phyloP scores from a whole-genome alignment of 2,797 vertebrate genomes.

The Cichlasoma orientale region DNA sequence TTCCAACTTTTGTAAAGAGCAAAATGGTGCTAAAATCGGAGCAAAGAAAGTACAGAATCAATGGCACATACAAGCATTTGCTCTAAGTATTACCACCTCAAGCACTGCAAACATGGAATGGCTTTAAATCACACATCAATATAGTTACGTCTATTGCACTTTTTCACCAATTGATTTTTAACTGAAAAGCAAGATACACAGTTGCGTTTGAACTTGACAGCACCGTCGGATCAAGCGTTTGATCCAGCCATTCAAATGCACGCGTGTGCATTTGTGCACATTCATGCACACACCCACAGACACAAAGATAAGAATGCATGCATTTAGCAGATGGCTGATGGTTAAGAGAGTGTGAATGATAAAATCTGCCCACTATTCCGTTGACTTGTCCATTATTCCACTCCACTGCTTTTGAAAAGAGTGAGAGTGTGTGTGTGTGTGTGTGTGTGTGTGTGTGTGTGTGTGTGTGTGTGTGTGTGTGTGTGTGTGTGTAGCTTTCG shows the following conservation, averaged over 20 bases:
- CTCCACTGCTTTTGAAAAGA: constrained; percentile 66
- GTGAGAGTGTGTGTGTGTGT: not conserved
- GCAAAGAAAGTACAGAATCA: not conserved
- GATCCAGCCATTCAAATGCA: constrained; percentile 16
- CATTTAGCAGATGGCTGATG: constrained; percentile 76
- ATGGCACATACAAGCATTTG: not conserved
- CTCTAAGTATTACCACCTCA: not conserved
- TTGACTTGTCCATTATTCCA: constrained; percentile 78
- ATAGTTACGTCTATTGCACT: not conserved
- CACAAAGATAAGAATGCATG: constrained; percentile 47
- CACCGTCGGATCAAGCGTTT: constrained; percentile 5
- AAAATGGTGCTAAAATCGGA: not conserved
- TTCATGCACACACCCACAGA: constrained; percentile 19
- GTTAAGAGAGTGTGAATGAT: constrained; percentile 77
- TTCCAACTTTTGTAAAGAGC: not conserved
- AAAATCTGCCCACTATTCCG: constrained; percentile 73
- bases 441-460: constrained; percentile 7
- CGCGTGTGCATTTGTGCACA: not conserved
- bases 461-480: not conserved
- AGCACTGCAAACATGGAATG: not conserved
- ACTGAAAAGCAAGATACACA: not conserved
- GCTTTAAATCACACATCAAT: not conserved
- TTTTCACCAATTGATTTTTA: constrained; percentile 9
- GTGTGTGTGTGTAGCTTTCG: constrained; percentile 28
- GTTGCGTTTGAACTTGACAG: not conserved